Conservation (phyloP, 2,797 vertebrate genomes). For the Channallabes apus region DNA sequence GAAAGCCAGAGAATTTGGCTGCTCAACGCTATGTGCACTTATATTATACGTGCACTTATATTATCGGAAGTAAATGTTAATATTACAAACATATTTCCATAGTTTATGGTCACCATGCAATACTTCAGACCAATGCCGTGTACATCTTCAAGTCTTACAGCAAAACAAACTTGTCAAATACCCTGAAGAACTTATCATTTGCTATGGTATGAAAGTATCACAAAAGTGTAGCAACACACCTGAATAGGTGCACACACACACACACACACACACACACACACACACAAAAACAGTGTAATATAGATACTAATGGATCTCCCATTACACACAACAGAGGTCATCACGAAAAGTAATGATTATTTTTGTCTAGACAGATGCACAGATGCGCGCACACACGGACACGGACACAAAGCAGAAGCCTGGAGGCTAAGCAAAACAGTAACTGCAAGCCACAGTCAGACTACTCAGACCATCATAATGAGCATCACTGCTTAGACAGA, state of each 20-base stretch:
- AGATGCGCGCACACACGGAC: background rate
- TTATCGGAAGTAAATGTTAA: background rate
- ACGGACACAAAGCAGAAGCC: background rate
- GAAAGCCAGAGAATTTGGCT: no score
- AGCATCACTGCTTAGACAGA: background rate
- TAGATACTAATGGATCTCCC: background rate
- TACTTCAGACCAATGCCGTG: background rate
- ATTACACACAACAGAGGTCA: background rate
- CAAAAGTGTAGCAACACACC: background rate
- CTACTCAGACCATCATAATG: background rate
- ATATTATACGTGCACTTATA: no score
- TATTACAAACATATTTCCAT: background rate
- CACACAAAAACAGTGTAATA: background rate
- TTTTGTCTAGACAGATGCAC: background rate
- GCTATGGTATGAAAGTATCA: background rate
- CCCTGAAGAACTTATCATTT: background rate
- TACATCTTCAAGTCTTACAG: background rate
- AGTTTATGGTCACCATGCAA: background rate
- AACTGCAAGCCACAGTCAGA: background rate
- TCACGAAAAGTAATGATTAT: conserved; percentile 1
- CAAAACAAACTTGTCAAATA: no score
- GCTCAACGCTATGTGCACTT: no score
- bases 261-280: background rate
- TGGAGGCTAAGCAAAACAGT: background rate
- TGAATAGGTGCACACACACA: background rate